A percentile compares a stretch with the other conserved stretches of the same genome.
Conservation (phyloP, 2,113 vertebrate species). For the Balaeniceps rex region DNA sequence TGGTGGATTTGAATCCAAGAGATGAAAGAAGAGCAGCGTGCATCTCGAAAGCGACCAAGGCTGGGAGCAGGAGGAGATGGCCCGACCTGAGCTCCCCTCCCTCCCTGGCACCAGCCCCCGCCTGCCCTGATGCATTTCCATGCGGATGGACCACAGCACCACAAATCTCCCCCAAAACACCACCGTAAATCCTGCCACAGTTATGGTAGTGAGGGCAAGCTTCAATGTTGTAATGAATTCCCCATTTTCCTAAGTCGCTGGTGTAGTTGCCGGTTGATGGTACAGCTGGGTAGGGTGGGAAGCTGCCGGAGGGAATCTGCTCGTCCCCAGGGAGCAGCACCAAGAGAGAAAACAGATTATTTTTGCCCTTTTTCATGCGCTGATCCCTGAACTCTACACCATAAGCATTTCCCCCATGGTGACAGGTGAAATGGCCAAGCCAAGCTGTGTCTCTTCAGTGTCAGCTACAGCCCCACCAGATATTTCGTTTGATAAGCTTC, state of each 20-base stretch:
- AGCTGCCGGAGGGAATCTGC: neutral
- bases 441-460: neutral
- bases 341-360: neutral
- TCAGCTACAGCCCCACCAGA: neutral
- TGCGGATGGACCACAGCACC: neutral
- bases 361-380: neutral
- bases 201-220: neutral
- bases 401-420: neutral
- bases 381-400: neutral
- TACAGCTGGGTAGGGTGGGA: neutral
- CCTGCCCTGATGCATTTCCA: neutral
- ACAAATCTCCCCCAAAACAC: neutral
- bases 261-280: neutral
- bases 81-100: neutral
- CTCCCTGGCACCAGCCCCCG: neutral
- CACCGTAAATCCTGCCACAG: neutral
- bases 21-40: constrained; percentile 64
- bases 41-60: neutral
- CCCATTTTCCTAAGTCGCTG: accelerated
- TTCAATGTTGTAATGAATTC: neutral
- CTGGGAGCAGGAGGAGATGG: neutral
- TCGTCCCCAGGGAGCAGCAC: neutral
- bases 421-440: neutral
- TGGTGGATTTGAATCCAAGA: constrained; percentile 66
- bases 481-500: neutral